Evolutionary conservation across 2,888 invertebrate species (phyloP).

Genomic region (Aphidius colemani): DNA sequence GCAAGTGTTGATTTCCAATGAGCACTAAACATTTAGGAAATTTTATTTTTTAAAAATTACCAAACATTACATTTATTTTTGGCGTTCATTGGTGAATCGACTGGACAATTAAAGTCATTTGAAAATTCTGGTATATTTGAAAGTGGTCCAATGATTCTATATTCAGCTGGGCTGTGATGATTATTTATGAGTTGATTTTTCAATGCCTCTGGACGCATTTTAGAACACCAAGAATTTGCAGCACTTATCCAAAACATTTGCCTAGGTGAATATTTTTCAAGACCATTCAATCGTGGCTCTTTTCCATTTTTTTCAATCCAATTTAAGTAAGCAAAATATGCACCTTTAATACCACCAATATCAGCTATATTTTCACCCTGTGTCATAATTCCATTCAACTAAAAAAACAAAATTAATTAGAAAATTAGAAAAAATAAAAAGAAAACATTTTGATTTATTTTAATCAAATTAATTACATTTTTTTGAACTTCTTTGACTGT

Average conservation of each 20-base stretch:
- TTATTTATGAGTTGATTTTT: slow-evolving; percentile 76
- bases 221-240: slow-evolving; percentile 68
- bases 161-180: slow-evolving; percentile 72
- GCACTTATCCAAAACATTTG: slow-evolving; percentile 70
- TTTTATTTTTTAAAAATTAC: too few relatives aligned
- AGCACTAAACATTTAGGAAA: too few relatives aligned
- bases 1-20: too few relatives aligned
- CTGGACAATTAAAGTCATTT: slow-evolving; percentile 66
- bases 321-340: slow-evolving; percentile 44
- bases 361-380: slow-evolving; percentile 22
- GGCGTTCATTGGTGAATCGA: slow-evolving; percentile 67
- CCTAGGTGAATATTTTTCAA: slow-evolving; percentile 68
- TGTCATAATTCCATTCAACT: slow-evolving; percentile 6
- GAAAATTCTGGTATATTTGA: slow-evolving; percentile 67
- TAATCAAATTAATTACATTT: background rate
- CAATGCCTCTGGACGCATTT: slow-evolving; percentile 67
- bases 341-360: slow-evolving; percentile 6
- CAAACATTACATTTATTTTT: slow-evolving; percentile 61
- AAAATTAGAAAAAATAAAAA: background rate
- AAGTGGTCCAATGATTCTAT: slow-evolving; percentile 66
- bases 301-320: slow-evolving; percentile 72
- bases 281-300: slow-evolving; percentile 73
- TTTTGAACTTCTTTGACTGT: background rate
- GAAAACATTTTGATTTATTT: too few relatives aligned
- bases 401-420: background rate